phyloP scores from a whole-genome alignment of 2,113 vertebrate genomes.

The Poecile atricapillus region DNA sequence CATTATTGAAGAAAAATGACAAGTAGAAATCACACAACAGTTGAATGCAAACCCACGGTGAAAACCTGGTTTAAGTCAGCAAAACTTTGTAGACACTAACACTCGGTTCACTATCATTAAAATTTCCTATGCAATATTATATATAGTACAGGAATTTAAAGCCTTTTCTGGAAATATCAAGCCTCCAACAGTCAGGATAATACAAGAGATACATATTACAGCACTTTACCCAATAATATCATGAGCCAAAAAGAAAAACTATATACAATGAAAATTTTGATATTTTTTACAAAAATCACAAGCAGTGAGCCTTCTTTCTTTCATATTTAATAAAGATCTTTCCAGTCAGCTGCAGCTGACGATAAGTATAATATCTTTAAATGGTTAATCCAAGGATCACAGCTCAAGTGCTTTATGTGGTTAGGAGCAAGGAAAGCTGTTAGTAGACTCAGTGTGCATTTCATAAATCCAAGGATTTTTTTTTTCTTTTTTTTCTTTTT shows the following conservation, averaged over 20 bases:
- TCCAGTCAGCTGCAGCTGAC: slow-evolving; percentile 58
- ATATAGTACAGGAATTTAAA: background rate
- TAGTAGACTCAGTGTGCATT: slow-evolving; percentile 43
- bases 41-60: background rate
- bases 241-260: background rate
- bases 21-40: background rate
- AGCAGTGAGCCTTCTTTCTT: slow-evolving; percentile 13
- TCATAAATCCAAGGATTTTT: slow-evolving; percentile 59
- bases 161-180: background rate
- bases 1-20: background rate
- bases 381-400: slow-evolving; percentile 71
- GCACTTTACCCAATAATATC: background rate
- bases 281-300: slow-evolving; percentile 45
- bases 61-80: background rate
- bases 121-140: background rate
- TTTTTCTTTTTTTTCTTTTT: slow-evolving; percentile 9
- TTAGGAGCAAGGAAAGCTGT: slow-evolving; percentile 52
- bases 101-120: background rate
- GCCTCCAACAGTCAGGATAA: background rate
- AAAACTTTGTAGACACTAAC: background rate
- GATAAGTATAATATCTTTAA: slow-evolving; percentile 73
- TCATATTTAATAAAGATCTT: slow-evolving; percentile 70
- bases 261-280: background rate
- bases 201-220: background rate
- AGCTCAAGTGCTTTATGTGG: slow-evolving; percentile 62